Base-by-base conservation (phyloP, 1,140 invertebrate species). In the Panagrolaimus sp. region DNA sequence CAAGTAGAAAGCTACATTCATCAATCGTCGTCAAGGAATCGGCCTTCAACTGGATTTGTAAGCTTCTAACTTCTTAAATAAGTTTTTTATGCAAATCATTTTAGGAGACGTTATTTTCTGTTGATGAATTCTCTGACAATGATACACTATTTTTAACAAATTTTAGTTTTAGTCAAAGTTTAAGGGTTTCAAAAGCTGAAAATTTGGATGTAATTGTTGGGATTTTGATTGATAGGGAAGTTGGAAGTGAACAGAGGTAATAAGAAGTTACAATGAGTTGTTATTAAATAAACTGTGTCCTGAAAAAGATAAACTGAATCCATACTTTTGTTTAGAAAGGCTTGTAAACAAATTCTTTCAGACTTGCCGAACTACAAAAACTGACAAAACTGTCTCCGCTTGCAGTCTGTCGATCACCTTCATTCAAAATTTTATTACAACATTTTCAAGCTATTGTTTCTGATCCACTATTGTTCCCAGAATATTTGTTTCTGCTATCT, bases 121-220 rank as follows among this genome's bases (percentile, higher is more conserved):
- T 57, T 14, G 27, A 57, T 25, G 51, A 57, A 20, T 57, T 57
- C 5, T 57, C 51, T 25, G 51, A 57, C 11, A 16, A 57, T 57
- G 51, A 57, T 25, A 57, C 51, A 11, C 11, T 57, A 13, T 27
- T 57, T 23, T 13, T 57, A 3, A 57, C 51, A 16, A 57, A 27
- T 20, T 57, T 57, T 5, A 57, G 27, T 13, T 57, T 57, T 20
- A 57, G 51, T 20, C 51, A 57, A 27, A 57, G 51, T 57, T 57
- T 57, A 27, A 57, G 27, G 20, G 9, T 57, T 57, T 20, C n/a
- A n/a, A 57, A 57, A 9, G 9, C 51, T 25, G 51, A 9, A 8
- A 27, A 57, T 11, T 57, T 57, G 51, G 51, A 57, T 57, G 20
- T 20, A 57, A 25, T 20, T 20, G 27, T 57, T 20, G 8, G 5